phyloP scores from a whole-genome alignment of 2,888 invertebrate species.

The Chrysina gloriosa region DNA sequence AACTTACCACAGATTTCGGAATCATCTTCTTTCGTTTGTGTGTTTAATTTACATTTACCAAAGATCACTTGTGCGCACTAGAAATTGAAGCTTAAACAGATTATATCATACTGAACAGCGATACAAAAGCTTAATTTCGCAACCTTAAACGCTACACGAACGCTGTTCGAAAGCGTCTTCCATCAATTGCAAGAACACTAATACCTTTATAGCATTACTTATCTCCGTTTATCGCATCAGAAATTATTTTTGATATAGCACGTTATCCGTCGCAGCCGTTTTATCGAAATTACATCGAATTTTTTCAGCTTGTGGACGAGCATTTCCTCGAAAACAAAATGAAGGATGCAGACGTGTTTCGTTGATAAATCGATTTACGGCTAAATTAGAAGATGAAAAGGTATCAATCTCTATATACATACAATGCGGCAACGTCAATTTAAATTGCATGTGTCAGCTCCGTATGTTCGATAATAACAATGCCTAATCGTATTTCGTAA shows the following conservation, averaged over 20 bases:
- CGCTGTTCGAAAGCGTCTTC: not conserved
- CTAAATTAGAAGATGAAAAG: too few relatives aligned
- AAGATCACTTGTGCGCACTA: not conserved
- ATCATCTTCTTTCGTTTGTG: not conserved
- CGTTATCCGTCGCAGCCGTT: not conserved
- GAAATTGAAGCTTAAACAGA: not conserved
- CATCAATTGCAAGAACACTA: not conserved
- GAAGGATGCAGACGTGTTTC: too few relatives aligned
- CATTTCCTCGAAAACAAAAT: too few relatives aligned
- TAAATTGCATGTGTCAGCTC: too few relatives aligned
- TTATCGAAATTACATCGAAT: not conserved
- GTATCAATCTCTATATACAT: too few relatives aligned
- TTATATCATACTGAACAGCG: not conserved
- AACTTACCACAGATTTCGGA: slow-evolving; percentile 3
- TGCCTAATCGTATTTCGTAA: too few relatives aligned
- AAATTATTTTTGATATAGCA: not conserved
- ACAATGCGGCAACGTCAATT: too few relatives aligned
- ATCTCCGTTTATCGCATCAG: not conserved
- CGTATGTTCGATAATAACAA: too few relatives aligned
- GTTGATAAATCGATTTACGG: too few relatives aligned
- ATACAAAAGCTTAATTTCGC: not conserved
- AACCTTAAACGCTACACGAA: not conserved
- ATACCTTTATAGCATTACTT: slow-evolving; percentile 14
- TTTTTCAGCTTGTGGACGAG: too few relatives aligned
- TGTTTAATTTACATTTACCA: not conserved